Percentiles rank a stretch among this genome's conserved stretches.
These are phyloP conservation scores for Orientallactaga sibirica DNA, from an alignment of 2,797 vertebrate genomes.

Conservation along the genomic window DNA sequence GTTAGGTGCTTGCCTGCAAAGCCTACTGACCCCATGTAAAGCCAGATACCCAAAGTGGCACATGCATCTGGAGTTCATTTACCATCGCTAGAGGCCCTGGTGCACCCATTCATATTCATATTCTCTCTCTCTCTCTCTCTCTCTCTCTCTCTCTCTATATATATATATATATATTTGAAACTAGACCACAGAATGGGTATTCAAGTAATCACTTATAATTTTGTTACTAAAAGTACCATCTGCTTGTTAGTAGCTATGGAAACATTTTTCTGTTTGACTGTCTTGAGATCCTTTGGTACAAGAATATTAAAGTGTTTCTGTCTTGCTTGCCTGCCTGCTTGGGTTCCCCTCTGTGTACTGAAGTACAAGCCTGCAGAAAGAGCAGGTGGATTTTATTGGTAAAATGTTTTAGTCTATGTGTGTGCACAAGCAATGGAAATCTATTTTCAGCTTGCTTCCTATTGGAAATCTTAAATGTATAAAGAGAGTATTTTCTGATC, in stretches of 20 bases:
- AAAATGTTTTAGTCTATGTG: conserved; percentile 60
- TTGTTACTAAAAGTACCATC: conserved; percentile 86
- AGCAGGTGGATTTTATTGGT: conserved; percentile 71
- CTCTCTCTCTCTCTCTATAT: too few species aligned
- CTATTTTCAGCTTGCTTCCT: conserved; percentile 63
- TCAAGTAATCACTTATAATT: conserved; percentile 58
- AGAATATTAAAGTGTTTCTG: background rate
- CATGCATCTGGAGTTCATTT: too few species aligned
- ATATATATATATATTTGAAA: background rate
- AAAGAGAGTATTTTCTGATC: conserved; percentile 69
- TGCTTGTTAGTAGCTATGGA: conserved; percentile 77
- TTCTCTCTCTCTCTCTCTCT: too few species aligned
- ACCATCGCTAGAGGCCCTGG: too few species aligned
- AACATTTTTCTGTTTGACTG: conserved; percentile 39
- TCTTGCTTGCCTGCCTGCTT: background rate
- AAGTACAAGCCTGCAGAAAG: conserved; percentile 38
- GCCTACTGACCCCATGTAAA: too few species aligned
- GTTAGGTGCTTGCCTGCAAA: too few species aligned
- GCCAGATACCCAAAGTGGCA: too few species aligned
- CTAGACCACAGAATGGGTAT: background rate
- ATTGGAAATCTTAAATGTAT: conserved; percentile 56
- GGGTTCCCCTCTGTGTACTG: background rate
- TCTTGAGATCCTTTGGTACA: conserved; percentile 17
- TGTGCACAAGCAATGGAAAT: conserved; percentile 51
- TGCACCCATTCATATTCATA: too few species aligned